Evolutionary conservation across 2,888 invertebrate genomes (phyloP).

Genomic region (Oxytorus armatus): DNA sequence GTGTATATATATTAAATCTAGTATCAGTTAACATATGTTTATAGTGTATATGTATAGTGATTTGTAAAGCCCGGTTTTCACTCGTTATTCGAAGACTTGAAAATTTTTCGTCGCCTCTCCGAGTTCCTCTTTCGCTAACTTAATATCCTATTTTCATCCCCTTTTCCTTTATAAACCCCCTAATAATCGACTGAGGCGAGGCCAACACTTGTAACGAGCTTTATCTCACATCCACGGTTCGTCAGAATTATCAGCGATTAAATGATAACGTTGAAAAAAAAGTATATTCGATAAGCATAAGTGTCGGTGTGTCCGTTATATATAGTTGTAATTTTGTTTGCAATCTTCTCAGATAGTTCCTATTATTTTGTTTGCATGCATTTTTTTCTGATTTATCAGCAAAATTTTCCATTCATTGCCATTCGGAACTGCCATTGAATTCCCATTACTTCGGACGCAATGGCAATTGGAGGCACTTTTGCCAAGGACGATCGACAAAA

Average conservation of each 20-base stretch:
- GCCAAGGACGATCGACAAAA: too few species aligned
- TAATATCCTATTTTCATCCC: conserved; percentile 1
- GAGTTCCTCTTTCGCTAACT: not conserved
- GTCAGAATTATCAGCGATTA: conserved; percentile 7
- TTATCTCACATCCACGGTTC: conserved; percentile 17
- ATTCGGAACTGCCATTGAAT: too few species aligned
- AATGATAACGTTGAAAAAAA: conserved; percentile 10
- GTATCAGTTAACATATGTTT: conserved; percentile 17
- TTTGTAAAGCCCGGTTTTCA: conserved; percentile 20
- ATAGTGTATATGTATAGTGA: conserved; percentile 8
- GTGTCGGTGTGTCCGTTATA: too few species aligned
- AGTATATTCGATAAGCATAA: too few species aligned
- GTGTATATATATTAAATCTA: conserved; percentile 16
- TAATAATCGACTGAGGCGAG: conserved; percentile 7
- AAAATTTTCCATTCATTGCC: too few species aligned
- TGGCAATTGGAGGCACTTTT: too few species aligned
- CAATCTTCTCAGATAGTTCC: too few species aligned
- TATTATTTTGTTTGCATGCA: too few species aligned
- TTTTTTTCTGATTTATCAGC: too few species aligned
- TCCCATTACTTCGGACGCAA: too few species aligned
- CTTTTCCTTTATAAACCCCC: conserved; percentile 33
- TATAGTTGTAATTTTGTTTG: too few species aligned
- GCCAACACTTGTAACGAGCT: conserved; percentile 34
- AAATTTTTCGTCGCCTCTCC: not conserved
- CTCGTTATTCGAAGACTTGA: conserved; percentile 17